Percentiles rank a stretch among this genome's conserved stretches.
Evolutionary conservation across 2,797 vertebrate genomes (phyloP).

Genomic region (Bradypus variegatus): DNA sequence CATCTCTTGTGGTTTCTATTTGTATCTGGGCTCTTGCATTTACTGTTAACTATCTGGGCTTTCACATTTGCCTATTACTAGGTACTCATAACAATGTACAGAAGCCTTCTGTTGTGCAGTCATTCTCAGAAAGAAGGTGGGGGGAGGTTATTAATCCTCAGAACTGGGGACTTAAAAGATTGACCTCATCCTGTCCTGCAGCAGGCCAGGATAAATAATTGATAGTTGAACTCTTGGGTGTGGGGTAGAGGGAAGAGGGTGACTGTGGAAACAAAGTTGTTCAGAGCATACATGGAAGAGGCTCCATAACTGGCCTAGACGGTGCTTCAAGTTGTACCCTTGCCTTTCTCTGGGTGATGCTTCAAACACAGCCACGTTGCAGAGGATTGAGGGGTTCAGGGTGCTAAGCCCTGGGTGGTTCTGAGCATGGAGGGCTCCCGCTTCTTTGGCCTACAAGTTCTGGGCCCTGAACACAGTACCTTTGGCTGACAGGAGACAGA

Average conservation of each 20-base stretch:
- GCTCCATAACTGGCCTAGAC: neutral
- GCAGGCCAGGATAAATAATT: neutral
- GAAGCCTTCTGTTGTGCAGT: neutral
- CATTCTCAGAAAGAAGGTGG: conserved; percentile 23
- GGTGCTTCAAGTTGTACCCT: neutral
- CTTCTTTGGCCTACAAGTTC: neutral
- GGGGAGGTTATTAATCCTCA: neutral
- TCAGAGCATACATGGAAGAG: neutral
- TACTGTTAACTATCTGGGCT: neutral
- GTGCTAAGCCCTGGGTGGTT: neutral
- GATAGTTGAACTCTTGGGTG: neutral
- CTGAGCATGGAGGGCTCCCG: neutral
- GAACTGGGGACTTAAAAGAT: neutral
- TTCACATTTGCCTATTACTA: neutral
- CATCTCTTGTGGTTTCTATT: neutral
- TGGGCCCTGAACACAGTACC: neutral
- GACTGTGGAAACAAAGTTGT: neutral
- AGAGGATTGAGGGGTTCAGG: neutral
- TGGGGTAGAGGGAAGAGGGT: neutral
- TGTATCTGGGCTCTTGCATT: neutral
- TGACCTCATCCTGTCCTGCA: neutral
- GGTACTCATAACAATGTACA: neutral
- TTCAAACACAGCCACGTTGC: neutral
- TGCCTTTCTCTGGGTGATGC: neutral
- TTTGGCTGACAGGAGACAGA: conserved; percentile 86